Base-by-base conservation (phyloP, 2,888 invertebrate genomes). In the Drosophila austrosaltans region DNA sequence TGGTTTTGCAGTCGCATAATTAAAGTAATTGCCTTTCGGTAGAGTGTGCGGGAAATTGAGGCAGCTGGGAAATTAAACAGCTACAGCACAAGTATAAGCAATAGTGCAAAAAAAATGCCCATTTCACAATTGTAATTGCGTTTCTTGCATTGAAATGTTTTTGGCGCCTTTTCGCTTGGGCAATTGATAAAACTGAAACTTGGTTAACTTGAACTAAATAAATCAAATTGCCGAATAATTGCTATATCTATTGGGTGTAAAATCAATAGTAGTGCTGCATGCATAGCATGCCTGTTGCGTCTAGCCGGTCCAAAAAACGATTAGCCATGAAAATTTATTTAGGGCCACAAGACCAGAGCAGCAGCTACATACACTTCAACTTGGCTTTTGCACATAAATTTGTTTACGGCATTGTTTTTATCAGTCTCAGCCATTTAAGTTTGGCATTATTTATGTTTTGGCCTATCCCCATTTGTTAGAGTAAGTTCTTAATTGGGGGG, bases 1-100 rank as follows among this genome's bases (percentile, higher is more conserved):
- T 72, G 82, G 68, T 77, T 79, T 75, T 70, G 71, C 78, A 82
- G 77, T 83, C 82, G 87, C 84, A 87, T 83, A 84, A 83, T 83
- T 83, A 82, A 87, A 84, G 84, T 87, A 83, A 83, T 83, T 83
- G 83, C 82, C 83, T 81, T 77, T 72, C 77, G 83, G 80, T 79
- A 48, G 63, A 30, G 67, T 56, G 58, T 73, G 63, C 81, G 77
- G 72, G 74, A 84, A 77, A 72, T 82, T 82, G 87, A 75, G 84
- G 87, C 82, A 79, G 77, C 75, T 70, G 72, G 66, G 66, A 75
- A 71, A 72, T 81, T 81, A 79, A 79, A 71, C 67, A 69, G 62
- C 69, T 63, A 53, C 64, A 71, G 64, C 54, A 58, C 36, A 8
- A 8, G 36, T 36, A 4, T 5, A 56, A 61, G 59, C 57, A 61